Evolutionary conservation across 2,113 vertebrate species (phyloP).

Genomic region (Geococcyx californianus): DNA sequence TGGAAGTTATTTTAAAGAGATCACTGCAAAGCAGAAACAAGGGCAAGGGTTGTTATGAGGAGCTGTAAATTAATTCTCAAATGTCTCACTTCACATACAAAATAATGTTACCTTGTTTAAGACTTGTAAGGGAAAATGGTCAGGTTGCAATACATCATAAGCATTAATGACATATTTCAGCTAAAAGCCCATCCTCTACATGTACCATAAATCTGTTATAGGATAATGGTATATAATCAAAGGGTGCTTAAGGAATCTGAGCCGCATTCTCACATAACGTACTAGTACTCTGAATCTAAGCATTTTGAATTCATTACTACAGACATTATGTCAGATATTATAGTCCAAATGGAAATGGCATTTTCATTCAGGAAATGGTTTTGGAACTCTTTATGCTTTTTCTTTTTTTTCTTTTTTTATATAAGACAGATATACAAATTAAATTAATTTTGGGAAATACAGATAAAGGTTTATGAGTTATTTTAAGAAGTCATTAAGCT

Average conservation of each 20-base stretch:
- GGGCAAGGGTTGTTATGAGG: neutral
- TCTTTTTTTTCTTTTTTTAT: neutral
- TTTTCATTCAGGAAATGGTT: neutral
- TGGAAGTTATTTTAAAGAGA: neutral
- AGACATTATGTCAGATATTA: neutral
- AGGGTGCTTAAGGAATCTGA: rapidly evolving
- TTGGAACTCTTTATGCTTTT: neutral
- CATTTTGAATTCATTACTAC: neutral
- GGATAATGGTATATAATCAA: neutral
- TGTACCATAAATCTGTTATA: neutral
- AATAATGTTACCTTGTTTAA: neutral
- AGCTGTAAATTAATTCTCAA: neutral
- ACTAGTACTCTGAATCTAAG: neutral
- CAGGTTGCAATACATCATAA: neutral
- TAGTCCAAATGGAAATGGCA: neutral
- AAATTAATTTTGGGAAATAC: neutral
- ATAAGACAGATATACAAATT: neutral
- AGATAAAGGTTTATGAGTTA: neutral
- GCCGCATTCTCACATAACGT: neutral
- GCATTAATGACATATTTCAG: neutral
- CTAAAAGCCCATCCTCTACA: neutral
- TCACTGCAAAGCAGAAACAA: neutral
- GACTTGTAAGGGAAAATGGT: neutral
- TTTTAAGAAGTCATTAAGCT: neutral
- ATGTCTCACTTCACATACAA: rapidly evolving